These are phyloP conservation scores for Opisthograptis luteolata DNA, from an alignment of 2,888 invertebrate species.

Conservation along the genomic window DNA sequence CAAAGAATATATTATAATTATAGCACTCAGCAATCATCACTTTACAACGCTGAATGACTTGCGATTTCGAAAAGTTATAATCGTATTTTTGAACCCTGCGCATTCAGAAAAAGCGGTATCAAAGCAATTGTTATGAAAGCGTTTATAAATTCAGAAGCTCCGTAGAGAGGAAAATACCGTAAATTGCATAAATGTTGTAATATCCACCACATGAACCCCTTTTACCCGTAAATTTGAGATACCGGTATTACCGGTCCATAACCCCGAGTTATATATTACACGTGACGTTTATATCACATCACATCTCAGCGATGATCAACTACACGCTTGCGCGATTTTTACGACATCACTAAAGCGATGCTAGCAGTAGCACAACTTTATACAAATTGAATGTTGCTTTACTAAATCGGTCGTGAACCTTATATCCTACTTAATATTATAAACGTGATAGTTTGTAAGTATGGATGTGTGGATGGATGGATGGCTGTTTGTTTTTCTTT, in stretches of 20 bases:
- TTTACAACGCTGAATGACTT: too few species aligned
- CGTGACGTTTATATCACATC: constrained; percentile 17
- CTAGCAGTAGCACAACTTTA: constrained; percentile 8
- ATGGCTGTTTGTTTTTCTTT: too few species aligned
- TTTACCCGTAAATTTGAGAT: constrained; percentile 1
- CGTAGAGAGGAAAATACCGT: neutral
- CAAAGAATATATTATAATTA: too few species aligned
- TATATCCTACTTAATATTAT: too few species aligned
- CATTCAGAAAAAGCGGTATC: too few species aligned
- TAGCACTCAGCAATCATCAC: too few species aligned
- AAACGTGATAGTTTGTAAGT: too few species aligned
- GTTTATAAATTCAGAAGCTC: neutral
- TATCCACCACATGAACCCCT: neutral
- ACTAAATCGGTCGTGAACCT: too few species aligned
- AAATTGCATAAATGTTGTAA: neutral
- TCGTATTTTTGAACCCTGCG: too few species aligned
- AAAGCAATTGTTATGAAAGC: too few species aligned
- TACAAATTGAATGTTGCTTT: neutral
- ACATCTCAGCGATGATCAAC: constrained; percentile 22
- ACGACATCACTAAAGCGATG: constrained; percentile 2
- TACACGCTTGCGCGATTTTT: constrained; percentile 24
- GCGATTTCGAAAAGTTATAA: too few species aligned
- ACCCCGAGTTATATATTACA: constrained; percentile 15
- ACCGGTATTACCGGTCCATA: constrained; percentile 14
- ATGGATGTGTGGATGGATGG: too few species aligned